phyloP scores from a whole-genome alignment of 2,113 vertebrate genomes.

The Paramisgurnus dabryanus region DNA sequence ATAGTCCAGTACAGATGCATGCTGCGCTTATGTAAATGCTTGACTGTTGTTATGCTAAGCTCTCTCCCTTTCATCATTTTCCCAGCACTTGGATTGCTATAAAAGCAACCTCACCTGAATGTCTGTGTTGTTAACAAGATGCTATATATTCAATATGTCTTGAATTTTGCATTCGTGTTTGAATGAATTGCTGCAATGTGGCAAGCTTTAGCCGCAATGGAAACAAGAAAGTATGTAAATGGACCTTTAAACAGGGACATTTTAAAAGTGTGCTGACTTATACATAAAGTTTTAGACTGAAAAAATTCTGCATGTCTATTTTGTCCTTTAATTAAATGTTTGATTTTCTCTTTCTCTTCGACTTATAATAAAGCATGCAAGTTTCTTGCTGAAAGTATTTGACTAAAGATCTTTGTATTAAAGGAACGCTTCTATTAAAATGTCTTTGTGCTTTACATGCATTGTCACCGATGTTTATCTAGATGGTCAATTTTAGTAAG shows the following conservation, averaged over 20 bases:
- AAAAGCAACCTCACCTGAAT: slow-evolving; percentile 38
- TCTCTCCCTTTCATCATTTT: slow-evolving; percentile 37
- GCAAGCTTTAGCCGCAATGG: background rate
- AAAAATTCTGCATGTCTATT: background rate
- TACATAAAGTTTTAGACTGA: slow-evolving; percentile 8
- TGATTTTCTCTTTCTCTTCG: slow-evolving; percentile 21
- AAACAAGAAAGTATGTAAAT: background rate
- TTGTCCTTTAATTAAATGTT: slow-evolving; percentile 51
- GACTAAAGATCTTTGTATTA: background rate
- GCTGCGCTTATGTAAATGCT: slow-evolving; percentile 49
- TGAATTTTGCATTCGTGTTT: slow-evolving; percentile 4
- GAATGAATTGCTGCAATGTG: slow-evolving; percentile 1
- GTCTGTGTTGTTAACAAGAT: slow-evolving; percentile 16
- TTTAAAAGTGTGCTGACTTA: slow-evolving; percentile 8
- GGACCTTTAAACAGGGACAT: slow-evolving; percentile 13
- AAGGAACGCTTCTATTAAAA: background rate
- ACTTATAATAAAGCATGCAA: slow-evolving; percentile 43
- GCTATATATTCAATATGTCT: slow-evolving; percentile 21
- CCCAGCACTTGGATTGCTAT: slow-evolving; percentile 30
- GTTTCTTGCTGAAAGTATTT: background rate
- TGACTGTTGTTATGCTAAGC: slow-evolving; percentile 54
- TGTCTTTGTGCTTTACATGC: background rate
- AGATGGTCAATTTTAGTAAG: background rate
- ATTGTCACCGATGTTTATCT: background rate
- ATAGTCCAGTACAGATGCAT: slow-evolving; percentile 24